Base-by-base conservation (phyloP, 2,113 vertebrate species). In the Gyps fulvus region DNA sequence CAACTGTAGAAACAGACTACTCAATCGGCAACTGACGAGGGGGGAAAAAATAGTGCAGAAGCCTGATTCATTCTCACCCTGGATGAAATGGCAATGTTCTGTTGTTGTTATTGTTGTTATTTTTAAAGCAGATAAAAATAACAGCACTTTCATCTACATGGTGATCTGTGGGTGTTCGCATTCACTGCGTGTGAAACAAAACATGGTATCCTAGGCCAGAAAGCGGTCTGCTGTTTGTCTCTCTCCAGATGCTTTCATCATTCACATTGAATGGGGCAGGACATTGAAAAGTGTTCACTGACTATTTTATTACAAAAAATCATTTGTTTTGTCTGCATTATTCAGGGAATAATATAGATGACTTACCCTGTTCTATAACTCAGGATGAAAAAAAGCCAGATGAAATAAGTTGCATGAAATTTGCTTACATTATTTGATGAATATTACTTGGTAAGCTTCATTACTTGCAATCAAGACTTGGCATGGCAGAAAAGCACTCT, bases 121-220 rank as follows among this genome's bases (percentile, higher is more conserved):
- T 97, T 97, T 97, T 98, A 52, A 93, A 86, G 43, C 87, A 74
- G 88, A 91, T 96, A 95, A 97, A 97, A 98, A 97, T 97, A 97
- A 76, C 88, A 83, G 90, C 55, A 8, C 78, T 94, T 87, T 59
- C 59, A 34, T 90, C 63, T 93, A 50, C 6, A 4, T 71, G 94
- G 94, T 76, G 81, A 58, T 95, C 50, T 27, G 94, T 96, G 96
- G 96, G 94, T 22, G 96, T 90, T 92, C 0, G 4, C 18, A 38
- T 82, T 96, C 26, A 43, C 76, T 67, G 85, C 0, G 25, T 85
- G 84, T 66, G 84, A 88, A 93, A 38, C 77, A 95, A 92, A 90
- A 52, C 65, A 59, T 20, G 4, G 77, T 78, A 45, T 76, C 67
- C 71, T 54, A 36, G 81, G 77, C 66, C 84, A 78, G 74, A n/a